Evolutionary conservation across 2,888 invertebrate species (phyloP).

Genomic region (Drosophila fungiperda): DNA sequence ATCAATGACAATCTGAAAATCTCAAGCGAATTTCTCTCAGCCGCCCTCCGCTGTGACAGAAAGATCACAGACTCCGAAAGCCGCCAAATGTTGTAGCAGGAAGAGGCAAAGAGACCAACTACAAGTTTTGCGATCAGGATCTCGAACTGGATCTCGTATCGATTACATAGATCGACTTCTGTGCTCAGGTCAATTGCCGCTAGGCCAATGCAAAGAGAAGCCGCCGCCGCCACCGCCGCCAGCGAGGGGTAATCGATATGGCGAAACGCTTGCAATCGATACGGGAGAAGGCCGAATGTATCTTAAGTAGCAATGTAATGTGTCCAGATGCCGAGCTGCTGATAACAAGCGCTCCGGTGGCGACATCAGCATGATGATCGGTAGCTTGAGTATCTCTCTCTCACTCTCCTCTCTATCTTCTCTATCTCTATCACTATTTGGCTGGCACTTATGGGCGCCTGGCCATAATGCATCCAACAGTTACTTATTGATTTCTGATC

Average conservation of each 20-base stretch:
- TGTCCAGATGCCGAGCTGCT: conserved; percentile 71
- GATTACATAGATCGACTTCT: conserved; percentile 81
- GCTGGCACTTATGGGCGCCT: conserved; percentile 63
- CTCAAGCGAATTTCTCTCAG: conserved; percentile 7
- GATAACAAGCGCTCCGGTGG: conserved; percentile 59
- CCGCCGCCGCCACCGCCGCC: conserved; percentile 32
- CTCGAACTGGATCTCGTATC: conserved; percentile 58
- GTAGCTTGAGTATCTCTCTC: conserved; percentile 44
- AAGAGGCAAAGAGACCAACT: conserved; percentile 40
- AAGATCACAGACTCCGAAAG: conserved; percentile 62
- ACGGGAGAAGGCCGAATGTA: conserved; percentile 59
- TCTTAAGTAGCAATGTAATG: conserved; percentile 79
- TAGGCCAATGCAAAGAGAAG: conserved; percentile 52
- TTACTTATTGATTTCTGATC: conserved; percentile 46
- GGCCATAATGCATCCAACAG: conserved; percentile 50
- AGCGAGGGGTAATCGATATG: conserved; percentile 64
- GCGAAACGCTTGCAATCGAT: conserved; percentile 61
- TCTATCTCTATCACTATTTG: conserved; percentile 2
- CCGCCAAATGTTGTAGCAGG: conserved; percentile 43
- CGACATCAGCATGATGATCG: conserved; percentile 60
- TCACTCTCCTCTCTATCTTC: background rate
- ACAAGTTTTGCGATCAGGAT: conserved; percentile 41
- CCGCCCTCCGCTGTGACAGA: conserved; percentile 30
- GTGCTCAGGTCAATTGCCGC: conserved; percentile 75
- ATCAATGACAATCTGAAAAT: conserved; percentile 43